Evolutionary conservation across 2,888 invertebrate species (phyloP).

Genomic region (Tetheella fluctuosa): DNA sequence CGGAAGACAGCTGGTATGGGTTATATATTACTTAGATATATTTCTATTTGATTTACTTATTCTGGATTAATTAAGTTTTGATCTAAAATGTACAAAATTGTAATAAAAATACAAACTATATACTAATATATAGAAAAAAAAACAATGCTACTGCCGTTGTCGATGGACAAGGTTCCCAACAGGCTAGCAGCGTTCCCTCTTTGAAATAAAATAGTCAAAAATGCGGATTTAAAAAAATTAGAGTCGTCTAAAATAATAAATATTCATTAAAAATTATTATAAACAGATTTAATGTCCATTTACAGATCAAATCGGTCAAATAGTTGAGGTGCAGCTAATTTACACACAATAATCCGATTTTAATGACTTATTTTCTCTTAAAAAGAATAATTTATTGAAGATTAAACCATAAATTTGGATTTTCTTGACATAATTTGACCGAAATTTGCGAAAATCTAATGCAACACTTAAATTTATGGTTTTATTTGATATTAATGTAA

Average conservation of each 20-base stretch:
- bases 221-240: background rate
- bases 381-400: background rate
- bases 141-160: too few relatives aligned
- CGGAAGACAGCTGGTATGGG: too few relatives aligned
- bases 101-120: too few relatives aligned
- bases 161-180: too few relatives aligned
- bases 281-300: background rate
- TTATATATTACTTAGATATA: too few relatives aligned
- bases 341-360: conserved; percentile 7
- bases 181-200: too few relatives aligned
- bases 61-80: too few relatives aligned
- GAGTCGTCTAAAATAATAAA: background rate
- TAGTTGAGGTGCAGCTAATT: background rate
- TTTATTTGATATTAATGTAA: background rate
- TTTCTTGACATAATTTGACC: background rate
- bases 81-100: too few relatives aligned
- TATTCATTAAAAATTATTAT: background rate
- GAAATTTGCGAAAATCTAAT: background rate
- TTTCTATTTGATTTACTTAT: too few relatives aligned
- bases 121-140: too few relatives aligned
- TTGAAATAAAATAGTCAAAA: too few relatives aligned
- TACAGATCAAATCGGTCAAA: conserved; percentile 3
- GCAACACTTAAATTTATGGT: background rate
- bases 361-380: background rate
- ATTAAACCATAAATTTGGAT: conserved; percentile 6